A percentile compares a stretch with the other conserved stretches of the same genome.
phyloP scores from a whole-genome alignment of 2,888 invertebrate genomes.

The Nomada flava region DNA sequence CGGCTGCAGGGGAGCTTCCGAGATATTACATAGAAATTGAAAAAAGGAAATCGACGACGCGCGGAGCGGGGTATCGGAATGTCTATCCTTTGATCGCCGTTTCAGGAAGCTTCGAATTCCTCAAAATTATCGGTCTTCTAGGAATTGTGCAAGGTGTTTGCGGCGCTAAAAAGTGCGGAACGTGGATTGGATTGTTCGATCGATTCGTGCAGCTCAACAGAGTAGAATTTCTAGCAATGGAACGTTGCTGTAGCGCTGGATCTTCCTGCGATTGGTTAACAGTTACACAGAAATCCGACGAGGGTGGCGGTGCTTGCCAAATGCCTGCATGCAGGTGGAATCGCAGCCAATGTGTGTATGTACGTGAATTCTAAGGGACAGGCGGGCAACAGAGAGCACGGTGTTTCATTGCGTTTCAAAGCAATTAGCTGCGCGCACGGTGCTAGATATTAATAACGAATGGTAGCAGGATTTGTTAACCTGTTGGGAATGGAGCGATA shows the following conservation, averaged over 20 bases:
- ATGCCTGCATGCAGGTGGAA: too few relatives aligned
- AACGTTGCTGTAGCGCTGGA: neutral
- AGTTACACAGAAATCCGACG: neutral
- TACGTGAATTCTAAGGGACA: too few relatives aligned
- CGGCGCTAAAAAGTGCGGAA: neutral
- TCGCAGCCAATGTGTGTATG: too few relatives aligned
- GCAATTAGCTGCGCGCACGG: slow-evolving; percentile 58
- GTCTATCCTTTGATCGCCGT: too few relatives aligned
- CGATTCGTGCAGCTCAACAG: neutral
- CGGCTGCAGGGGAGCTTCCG: neutral
- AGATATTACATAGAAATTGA: neutral
- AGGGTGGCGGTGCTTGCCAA: too few relatives aligned
- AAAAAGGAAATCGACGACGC: too few relatives aligned
- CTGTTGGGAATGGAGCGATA: slow-evolving; percentile 39
- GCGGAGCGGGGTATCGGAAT: too few relatives aligned
- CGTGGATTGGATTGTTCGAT: slow-evolving; percentile 1
- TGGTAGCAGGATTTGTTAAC: slow-evolving; percentile 53
- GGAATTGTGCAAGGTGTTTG: neutral
- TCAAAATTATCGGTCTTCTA: neutral
- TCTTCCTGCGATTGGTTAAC: neutral
- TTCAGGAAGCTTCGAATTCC: too few relatives aligned
- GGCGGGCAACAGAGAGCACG: slow-evolving; percentile 6
- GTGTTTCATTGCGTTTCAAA: slow-evolving; percentile 32
- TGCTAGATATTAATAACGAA: slow-evolving; percentile 58
- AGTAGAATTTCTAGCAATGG: slow-evolving; percentile 6